Base-by-base conservation (phyloP, 1,140 invertebrate species). In the Apis cerana region DNA sequence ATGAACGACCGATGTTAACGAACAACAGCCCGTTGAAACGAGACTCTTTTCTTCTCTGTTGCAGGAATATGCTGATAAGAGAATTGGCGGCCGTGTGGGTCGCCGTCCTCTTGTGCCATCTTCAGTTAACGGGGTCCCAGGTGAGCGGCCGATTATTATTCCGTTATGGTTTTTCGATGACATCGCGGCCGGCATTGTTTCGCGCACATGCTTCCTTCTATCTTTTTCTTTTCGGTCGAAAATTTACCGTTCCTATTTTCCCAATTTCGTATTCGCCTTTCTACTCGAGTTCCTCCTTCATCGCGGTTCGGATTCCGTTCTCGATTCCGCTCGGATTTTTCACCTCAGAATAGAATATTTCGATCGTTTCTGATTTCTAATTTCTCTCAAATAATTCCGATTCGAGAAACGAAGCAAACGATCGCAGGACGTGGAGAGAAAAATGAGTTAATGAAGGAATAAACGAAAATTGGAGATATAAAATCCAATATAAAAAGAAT, bases 11-110 rank as follows among this genome's bases (percentile, higher is more conserved):
- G 13, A 54, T 64, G 71, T 15, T 74, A 48, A 62, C 12, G 64
- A 54, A 21, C 65, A 62, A 67, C 33, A 43, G 54, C 3, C 11
- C 21, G 21, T 27, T 72, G 11, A 75, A 52, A 81, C n/a, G 17
- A 19, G n/a, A 19, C 10, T 68, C 74, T 85, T 84, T 75, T 19
- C 62, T 89, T 88, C 86, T 87, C 83, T 93, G 88, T 94, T 94
- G 52, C 93, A 95, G 94, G 92, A 94, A 91, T 89, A 95, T 95
- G 95, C 91, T 95, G 92, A 94, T 95, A 94, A 94, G 94, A 92
- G 90, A 93, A 91, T 92, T 93, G 94, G 94, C 94, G 92, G 89
- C 94, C 93, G 75, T 94, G 76, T 93, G 90, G 94, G 93, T 94
- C 94, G 94, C 94, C 93, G 90, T 93, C 90, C 90, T 95, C 90